Percentiles rank a stretch among this genome's conserved stretches.
Evolutionary conservation across 2,888 invertebrate species (phyloP).

Genomic region (Patella ulyssiponensis): DNA sequence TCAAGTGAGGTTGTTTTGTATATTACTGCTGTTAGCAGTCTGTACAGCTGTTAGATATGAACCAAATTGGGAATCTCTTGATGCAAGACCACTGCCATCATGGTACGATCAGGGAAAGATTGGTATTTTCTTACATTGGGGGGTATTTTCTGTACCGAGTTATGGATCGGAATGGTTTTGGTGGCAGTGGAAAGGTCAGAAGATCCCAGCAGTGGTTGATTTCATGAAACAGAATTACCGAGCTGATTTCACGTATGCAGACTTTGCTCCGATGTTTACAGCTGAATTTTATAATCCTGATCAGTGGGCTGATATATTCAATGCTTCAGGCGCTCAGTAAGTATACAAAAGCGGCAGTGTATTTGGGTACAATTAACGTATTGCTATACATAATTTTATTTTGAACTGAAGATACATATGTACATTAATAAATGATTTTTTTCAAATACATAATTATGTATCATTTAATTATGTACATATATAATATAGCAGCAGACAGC

Average conservation of each 20-base stretch:
- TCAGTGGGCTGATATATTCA: slow-evolving; percentile 87
- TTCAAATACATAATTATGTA: too few relatives aligned
- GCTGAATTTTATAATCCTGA: slow-evolving; percentile 88
- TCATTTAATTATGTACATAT: too few relatives aligned
- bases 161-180: slow-evolving; percentile 88
- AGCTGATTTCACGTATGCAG: slow-evolving; percentile 90
- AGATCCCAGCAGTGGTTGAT: slow-evolving; percentile 71
- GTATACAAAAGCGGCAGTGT: not conserved
- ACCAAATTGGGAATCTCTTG: slow-evolving; percentile 89
- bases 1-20: not conserved
- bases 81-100: slow-evolving; percentile 81
- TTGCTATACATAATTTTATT: too few relatives aligned
- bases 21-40: slow-evolving; percentile 1
- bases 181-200: slow-evolving; percentile 80
- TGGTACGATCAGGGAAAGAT: slow-evolving; percentile 74
- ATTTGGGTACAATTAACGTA: too few relatives aligned
- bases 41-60: slow-evolving; percentile 48
- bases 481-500: too few relatives aligned
- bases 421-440: too few relatives aligned
- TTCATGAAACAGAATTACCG: slow-evolving; percentile 89
- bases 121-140: slow-evolving; percentile 75
- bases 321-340: slow-evolving; percentile 86
- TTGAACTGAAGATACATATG: too few relatives aligned
- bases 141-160: slow-evolving; percentile 72
- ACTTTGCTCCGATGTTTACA: slow-evolving; percentile 89